phyloP scores from a whole-genome alignment of 1,140 invertebrate genomes.

The Eueides isabella region DNA sequence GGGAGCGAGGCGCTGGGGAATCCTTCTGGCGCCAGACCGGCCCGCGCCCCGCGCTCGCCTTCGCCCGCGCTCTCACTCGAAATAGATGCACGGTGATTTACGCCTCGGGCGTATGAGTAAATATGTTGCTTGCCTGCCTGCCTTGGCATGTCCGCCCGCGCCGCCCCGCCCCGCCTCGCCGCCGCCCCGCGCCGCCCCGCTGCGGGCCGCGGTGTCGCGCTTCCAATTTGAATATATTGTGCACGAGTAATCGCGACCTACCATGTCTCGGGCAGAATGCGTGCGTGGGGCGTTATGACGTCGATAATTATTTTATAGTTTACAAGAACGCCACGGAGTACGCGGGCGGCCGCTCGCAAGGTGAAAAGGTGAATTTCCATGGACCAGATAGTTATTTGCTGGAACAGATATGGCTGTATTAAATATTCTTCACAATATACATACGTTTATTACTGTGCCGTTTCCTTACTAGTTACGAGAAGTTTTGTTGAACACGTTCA shows the following conservation, averaged over 20 bases:
- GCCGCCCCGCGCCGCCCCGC: conserved; percentile 49
- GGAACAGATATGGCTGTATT: neutral
- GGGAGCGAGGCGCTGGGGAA: conserved; percentile 78
- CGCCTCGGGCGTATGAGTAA: conserved; percentile 78
- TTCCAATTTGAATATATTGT: conserved; percentile 42
- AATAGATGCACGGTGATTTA: conserved; percentile 81
- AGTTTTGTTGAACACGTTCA: neutral
- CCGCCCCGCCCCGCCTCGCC: conserved; percentile 64
- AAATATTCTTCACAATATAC: neutral
- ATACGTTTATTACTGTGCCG: neutral
- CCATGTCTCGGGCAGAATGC: conserved; percentile 45
- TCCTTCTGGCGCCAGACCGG: conserved; percentile 82
- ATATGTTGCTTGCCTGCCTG: conserved; percentile 74
- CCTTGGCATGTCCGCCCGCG: conserved; percentile 77
- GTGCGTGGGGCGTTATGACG: conserved; percentile 49
- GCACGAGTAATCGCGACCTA: conserved; percentile 38
- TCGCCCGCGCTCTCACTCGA: conserved; percentile 63
- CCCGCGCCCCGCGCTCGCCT: conserved; percentile 62
- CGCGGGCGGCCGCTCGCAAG: conserved; percentile 43
- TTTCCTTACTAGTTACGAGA: neutral
- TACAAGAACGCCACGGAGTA: conserved; percentile 34
- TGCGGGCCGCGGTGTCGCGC: conserved; percentile 38
- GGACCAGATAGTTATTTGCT: neutral
- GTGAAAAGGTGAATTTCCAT: conserved; percentile 32
- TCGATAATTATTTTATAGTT: conserved; percentile 37